Percentiles rank a stretch among this genome's conserved stretches.
These are phyloP conservation scores for Aplochiton taeniatus DNA, from an alignment of 2,797 vertebrate species.

Conservation along the genomic window DNA sequence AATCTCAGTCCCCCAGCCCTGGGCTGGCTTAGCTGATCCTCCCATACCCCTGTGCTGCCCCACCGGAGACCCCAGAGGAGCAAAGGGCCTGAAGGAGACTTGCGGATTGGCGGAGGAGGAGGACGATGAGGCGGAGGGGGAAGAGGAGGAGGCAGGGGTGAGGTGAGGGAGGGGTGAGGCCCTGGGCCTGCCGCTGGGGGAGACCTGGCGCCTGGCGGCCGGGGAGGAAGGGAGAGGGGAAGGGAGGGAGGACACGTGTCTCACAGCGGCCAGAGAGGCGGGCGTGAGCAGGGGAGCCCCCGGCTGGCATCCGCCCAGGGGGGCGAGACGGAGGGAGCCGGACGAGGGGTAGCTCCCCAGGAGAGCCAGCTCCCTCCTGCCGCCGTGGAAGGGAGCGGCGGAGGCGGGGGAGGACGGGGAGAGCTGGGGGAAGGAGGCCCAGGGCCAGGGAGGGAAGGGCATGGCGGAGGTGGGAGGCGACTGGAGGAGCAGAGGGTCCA, in stretches of 20 bases:
- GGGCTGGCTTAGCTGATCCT: conserved; percentile 73
- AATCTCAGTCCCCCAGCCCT: conserved; percentile 87
- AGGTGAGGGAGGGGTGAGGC: conserved; percentile 26
- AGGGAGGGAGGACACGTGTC: conserved; percentile 64
- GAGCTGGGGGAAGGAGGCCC: conserved; percentile 83
- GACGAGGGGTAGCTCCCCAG: conserved; percentile 79
- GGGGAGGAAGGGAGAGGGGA: conserved; percentile 61
- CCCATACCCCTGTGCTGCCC: conserved; percentile 66
- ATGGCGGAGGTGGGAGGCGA: conserved; percentile 71
- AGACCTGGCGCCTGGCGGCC: conserved; percentile 16
- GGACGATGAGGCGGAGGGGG: conserved; percentile 62
- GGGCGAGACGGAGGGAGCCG: conserved; percentile 69
- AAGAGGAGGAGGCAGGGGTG: conserved; percentile 49
- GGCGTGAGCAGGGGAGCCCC: conserved; percentile 65
- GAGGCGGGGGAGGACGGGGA: conserved; percentile 56
- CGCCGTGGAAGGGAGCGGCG: conserved; percentile 62
- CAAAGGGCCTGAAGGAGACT: conserved; percentile 78
- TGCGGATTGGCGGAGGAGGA: conserved; percentile 56
- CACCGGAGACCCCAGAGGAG: conserved; percentile 65
- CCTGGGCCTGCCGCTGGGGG: conserved; percentile 32
- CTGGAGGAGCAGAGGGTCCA: conserved; percentile 83
- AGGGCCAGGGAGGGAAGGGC: conserved; percentile 84
- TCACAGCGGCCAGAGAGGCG: conserved; percentile 66
- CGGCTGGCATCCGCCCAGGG: conserved; percentile 71
- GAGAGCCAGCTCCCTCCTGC: conserved; percentile 77